A percentile compares a stretch with the other conserved stretches of the same genome.
These are phyloP conservation scores for Lasioglossum albipes DNA, from an alignment of 1,140 invertebrate species.

Conservation along the genomic window DNA sequence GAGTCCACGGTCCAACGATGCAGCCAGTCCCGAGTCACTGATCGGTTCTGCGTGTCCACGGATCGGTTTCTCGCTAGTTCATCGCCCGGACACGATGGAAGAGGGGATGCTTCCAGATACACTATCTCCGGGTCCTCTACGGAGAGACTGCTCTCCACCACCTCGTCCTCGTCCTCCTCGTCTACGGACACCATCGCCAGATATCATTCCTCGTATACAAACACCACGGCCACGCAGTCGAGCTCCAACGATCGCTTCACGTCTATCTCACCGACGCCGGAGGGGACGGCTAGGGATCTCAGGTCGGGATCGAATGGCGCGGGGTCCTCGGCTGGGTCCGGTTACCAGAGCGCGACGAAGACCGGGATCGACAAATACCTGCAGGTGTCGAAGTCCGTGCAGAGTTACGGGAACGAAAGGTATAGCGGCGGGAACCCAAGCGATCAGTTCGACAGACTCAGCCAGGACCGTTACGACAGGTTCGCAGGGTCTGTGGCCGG, in stretches of 20 bases:
- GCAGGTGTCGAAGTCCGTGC: slow-evolving; percentile 59
- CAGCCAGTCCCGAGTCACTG: slow-evolving; percentile 78
- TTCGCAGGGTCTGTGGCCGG: slow-evolving; percentile 39
- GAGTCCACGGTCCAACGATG: slow-evolving; percentile 79
- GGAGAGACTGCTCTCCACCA: slow-evolving; percentile 71
- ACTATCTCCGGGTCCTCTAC: slow-evolving; percentile 69
- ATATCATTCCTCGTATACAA: slow-evolving; percentile 57
- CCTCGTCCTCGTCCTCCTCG: slow-evolving; percentile 80
- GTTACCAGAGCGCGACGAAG: slow-evolving; percentile 39
- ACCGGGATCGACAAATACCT: slow-evolving; percentile 54
- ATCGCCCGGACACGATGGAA: slow-evolving; percentile 65
- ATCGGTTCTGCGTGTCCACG: slow-evolving; percentile 68
- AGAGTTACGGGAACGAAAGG: slow-evolving; percentile 54
- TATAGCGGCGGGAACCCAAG: slow-evolving; percentile 24
- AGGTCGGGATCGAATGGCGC: background rate
- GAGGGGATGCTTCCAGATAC: slow-evolving; percentile 51
- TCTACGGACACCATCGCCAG: slow-evolving; percentile 77
- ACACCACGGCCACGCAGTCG: slow-evolving; percentile 46
- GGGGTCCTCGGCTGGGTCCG: background rate
- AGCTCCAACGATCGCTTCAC: slow-evolving; percentile 54
- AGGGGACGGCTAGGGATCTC: slow-evolving; percentile 38
- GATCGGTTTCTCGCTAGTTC: slow-evolving; percentile 69
- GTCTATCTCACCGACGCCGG: slow-evolving; percentile 58
- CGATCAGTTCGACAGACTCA: slow-evolving; percentile 59
- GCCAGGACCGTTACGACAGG: slow-evolving; percentile 69